Evolutionary conservation across 2,888 invertebrate genomes (phyloP).

Genomic region (Acrobasis repandana): DNA sequence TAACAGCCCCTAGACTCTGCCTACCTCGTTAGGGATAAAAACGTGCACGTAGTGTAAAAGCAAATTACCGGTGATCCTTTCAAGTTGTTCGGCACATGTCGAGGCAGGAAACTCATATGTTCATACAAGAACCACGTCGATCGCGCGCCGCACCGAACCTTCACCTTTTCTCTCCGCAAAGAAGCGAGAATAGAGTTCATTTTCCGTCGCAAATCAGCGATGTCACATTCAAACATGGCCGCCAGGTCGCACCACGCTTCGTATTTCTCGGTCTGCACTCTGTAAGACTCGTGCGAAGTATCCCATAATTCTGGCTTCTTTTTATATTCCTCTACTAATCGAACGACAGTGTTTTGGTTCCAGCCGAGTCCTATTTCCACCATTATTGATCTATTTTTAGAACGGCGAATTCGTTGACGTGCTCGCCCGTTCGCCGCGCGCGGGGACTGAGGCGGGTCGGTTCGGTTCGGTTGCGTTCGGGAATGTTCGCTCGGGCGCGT

Average conservation of each 20-base stretch:
- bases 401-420: constrained; percentile 29
- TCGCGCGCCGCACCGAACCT: constrained; percentile 55
- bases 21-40: too few species aligned
- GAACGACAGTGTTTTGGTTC: constrained; percentile 57
- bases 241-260: constrained; percentile 65
- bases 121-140: constrained; percentile 68
- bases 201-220: constrained; percentile 65
- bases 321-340: constrained; percentile 57
- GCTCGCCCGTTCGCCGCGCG: constrained; percentile 53
- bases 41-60: neutral
- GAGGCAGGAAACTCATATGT: constrained; percentile 60
- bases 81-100: constrained; percentile 46
- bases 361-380: constrained; percentile 59
- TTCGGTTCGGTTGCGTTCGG: constrained; percentile 39
- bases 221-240: constrained; percentile 58
- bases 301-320: constrained; percentile 63
- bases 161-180: constrained; percentile 64
- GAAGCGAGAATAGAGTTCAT: constrained; percentile 73
- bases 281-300: constrained; percentile 48
- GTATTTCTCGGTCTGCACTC: constrained; percentile 59
- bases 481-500: constrained; percentile 43
- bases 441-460: constrained; percentile 35
- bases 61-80: neutral
- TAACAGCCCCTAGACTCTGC: too few species aligned
- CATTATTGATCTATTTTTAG: constrained; percentile 5